Base-by-base conservation (phyloP, 2,888 invertebrate species). In the Fragum whitleyi region DNA sequence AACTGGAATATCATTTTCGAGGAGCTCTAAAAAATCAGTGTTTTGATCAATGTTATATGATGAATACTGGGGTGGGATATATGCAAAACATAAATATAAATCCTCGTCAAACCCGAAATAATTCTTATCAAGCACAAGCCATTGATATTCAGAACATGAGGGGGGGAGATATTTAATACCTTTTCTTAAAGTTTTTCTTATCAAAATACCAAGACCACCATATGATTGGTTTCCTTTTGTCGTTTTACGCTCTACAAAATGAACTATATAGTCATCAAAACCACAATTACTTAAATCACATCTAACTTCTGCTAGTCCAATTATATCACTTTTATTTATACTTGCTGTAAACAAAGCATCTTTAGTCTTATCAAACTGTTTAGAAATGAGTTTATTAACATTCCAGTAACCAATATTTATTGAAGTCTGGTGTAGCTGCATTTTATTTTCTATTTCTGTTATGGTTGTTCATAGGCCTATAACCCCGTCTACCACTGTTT, bases 321-420 rank as follows among this genome's bases (percentile, higher is more conserved):
- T 26, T 11, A 68, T 68, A 23, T 68, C 68, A 68, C 51, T 68
- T 14, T 68, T 68, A 67, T 39, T 39, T 5, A 67, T 42, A 21
- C 14, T 39, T 19, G 11, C 16, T 39, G 42, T 3, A 67, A 67
- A 67, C n/a, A n/a, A n/a, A n/a, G n/a, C n/a, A n/a, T n/a, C n/a
- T n/a, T n/a, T n/a, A n/a, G n/a, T n/a, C n/a, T n/a, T n/a, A n/a
- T n/a, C n/a, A n/a, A n/a, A n/a, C n/a, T n/a, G n/a, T n/a, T n/a
- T n/a, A n/a, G n/a, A 2, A 39, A 51, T 51, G 14, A 68, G 68
- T 51, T 68, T 68, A 19, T 68, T 68, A 11, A 51, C 28, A 19
- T 68, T 68, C 68, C 68, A 68, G 51, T 26, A 68, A 51, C 68
- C 68, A 51, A 68, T 51, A 51, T 51, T 68, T 2, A 68, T 9